phyloP scores from a whole-genome alignment of 2,888 invertebrate species.

The Sepiola atlantica region DNA sequence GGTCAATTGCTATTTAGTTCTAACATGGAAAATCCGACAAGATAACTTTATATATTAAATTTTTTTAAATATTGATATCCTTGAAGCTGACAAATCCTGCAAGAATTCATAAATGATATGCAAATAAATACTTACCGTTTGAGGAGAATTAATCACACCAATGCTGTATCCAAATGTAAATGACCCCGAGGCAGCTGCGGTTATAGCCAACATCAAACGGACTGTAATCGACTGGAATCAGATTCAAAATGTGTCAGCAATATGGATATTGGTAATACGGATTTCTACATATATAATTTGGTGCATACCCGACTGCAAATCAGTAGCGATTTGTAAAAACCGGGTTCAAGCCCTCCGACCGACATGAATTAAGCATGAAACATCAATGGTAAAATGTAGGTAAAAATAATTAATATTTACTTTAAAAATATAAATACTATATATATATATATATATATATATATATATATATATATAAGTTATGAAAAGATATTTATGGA shows the following conservation, averaged over 20 bases:
- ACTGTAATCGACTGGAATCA: conserved; percentile 62
- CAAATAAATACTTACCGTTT: conserved; percentile 79
- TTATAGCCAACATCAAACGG: conserved; percentile 81
- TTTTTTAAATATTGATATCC: neutral
- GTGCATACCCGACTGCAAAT: too few species aligned
- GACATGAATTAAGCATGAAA: too few species aligned
- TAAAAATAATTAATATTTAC: too few species aligned
- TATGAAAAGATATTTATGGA: too few species aligned
- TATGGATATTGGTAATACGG: neutral
- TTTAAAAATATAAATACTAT: too few species aligned
- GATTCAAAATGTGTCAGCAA: neutral
- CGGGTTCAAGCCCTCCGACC: too few species aligned
- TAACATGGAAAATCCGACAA: neutral
- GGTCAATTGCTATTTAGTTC: neutral
- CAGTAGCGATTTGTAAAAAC: too few species aligned
- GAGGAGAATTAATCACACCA: conserved; percentile 91
- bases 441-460: too few species aligned
- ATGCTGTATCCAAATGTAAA: conserved; percentile 96
- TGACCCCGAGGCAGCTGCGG: conserved; percentile 88
- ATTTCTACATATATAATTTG: too few species aligned
- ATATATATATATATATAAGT: too few species aligned
- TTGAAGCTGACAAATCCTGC: neutral
- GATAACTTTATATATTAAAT: too few species aligned
- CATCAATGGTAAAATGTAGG: too few species aligned
- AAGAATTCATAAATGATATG: neutral